Conservation (phyloP, 2,888 invertebrate species). For the Cremastobaeus sp. region DNA sequence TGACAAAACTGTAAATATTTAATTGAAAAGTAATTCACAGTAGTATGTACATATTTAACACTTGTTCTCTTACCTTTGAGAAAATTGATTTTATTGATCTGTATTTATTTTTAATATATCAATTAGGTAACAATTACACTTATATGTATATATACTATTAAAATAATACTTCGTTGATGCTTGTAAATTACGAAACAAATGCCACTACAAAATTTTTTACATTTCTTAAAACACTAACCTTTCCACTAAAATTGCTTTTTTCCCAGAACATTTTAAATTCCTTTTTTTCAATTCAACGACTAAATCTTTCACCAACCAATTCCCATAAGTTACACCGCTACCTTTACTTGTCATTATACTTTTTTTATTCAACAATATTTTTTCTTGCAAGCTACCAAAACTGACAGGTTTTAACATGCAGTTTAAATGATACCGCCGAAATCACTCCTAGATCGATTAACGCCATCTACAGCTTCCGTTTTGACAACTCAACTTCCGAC, state of each 20-base stretch:
- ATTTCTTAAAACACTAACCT: conserved; percentile 15
- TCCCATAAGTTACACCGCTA: background rate
- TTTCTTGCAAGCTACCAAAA: background rate
- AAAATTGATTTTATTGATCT: too few species aligned
- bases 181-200: too few species aligned
- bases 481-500: background rate
- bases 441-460: background rate
- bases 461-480: background rate
- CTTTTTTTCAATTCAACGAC: conserved; percentile 8
- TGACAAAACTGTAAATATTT: too few species aligned
- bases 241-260: conserved; percentile 17
- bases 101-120: too few species aligned
- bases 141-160: too few species aligned
- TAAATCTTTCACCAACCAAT: conserved; percentile 11
- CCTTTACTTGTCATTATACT: background rate
- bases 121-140: too few species aligned
- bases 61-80: too few species aligned
- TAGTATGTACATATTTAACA: too few species aligned
- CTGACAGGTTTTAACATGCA: background rate
- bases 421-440: background rate
- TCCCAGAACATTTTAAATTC: conserved; percentile 17
- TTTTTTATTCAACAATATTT: background rate
- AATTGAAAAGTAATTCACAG: too few species aligned
- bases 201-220: background rate
- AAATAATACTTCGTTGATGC: too few species aligned